Evolutionary conservation across 1,140 invertebrate species (phyloP), one percentile per base, ranked within the genome.

Genomic region (Cydia strobilella): DNA sequence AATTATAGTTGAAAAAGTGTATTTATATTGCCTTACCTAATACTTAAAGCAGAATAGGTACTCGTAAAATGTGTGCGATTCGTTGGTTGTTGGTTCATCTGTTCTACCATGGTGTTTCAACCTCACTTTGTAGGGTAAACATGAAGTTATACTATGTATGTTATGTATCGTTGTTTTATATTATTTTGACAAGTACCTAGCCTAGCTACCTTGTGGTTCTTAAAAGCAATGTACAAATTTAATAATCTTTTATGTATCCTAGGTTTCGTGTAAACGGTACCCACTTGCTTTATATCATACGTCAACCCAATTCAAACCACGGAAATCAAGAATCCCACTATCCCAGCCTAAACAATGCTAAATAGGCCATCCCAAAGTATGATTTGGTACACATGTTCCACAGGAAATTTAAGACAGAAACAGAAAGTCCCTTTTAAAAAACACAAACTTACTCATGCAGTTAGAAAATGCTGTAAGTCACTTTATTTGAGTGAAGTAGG

Each of bases 381-480:
- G 54, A 59, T 59, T 39, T 18, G n/a, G 31, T 35, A 9, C 65
- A 69, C 65, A 69, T 69, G 65, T 18, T 69, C 31, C 65, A 39
- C 65, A 69, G 65, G 65, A 69, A 69, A 59, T 59, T 59, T 59
- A 59, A 59, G 23, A 39, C 65, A 35, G 65, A 69, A 18, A 69
- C 27, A 35, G 27, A 69, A 69, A 69, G 65, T 69, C 65, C 31
- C 27, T 69, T 69, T 69, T 35, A 18, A 69, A 69, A 69, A 18
- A 7, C 31, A 69, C 65, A 39, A 69, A 35, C 15, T 69, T 69
- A 69, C 15, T n/a, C n/a, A 2, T 69, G 31, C 65, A 18, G 27
- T 35, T 18, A 7, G 31, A 18, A 42, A 5, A 4, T 9, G 63
- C 15, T 9, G 27, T 42, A 18, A 23, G n/a, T 59, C n/a, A 59